These are phyloP conservation scores for Mycalesis mineus DNA, from an alignment of 2,888 invertebrate species.

Conservation along the genomic window DNA sequence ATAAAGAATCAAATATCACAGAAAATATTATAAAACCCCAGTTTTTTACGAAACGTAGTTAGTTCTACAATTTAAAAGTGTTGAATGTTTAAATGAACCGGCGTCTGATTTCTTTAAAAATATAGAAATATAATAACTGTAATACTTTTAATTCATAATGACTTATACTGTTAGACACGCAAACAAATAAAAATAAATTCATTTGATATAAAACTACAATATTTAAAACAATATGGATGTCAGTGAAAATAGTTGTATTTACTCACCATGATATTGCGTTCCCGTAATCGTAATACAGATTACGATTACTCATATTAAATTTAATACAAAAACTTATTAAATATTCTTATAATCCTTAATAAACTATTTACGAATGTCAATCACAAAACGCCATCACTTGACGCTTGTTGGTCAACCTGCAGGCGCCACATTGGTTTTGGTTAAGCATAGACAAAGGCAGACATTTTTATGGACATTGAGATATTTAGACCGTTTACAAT, in stretches of 20 bases:
- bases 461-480: conserved; percentile 3
- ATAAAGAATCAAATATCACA: too few relatives aligned
- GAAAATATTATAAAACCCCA: background rate
- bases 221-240: conserved; percentile 67
- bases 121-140: background rate
- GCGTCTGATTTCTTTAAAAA: background rate
- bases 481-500: conserved; percentile 7
- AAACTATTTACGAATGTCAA: conserved; percentile 54
- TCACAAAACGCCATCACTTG: conserved; percentile 67
- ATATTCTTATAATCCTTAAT: conserved; percentile 48
- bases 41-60: background rate
- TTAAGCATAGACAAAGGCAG: conserved; percentile 61
- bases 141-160: background rate
- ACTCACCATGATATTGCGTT: conserved; percentile 77
- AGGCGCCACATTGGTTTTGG: conserved; percentile 75
- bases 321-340: conserved; percentile 51
- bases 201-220: conserved; percentile 54
- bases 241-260: conserved; percentile 42
- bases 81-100: background rate
- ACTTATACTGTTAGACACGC: conserved; percentile 6
- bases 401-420: conserved; percentile 63
- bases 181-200: conserved; percentile 31
- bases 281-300: conserved; percentile 72
- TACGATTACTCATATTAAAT: conserved; percentile 67
- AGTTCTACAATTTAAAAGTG: background rate